Evolutionary conservation across 2,888 invertebrate species (phyloP), one percentile per base, ranked within the genome.

Genomic region (Eurytoma adleriae): DNA sequence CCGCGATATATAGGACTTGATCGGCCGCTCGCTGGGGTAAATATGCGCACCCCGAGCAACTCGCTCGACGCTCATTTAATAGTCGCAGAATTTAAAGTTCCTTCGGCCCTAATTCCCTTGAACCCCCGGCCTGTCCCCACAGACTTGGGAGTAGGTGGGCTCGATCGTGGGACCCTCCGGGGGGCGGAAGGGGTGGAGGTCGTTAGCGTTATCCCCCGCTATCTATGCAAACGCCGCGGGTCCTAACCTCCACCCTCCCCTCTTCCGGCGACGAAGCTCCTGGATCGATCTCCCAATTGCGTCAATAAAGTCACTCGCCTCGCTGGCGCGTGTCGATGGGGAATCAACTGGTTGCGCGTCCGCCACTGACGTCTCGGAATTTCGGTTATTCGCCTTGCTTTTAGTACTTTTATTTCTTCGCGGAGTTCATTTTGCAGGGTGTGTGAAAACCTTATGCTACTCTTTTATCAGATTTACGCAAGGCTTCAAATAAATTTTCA

Each of bases 151-250:
- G n/a, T 27, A n/a, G n/a, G n/a, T 30, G n/a, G 7, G 30, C 30
- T 0, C 27, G 12, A 18, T 4, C 18, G 1, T 7, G 20, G 24
- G 20, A 12, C 24, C 18, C 18, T 24, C 24, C 62, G 62, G 30
- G 62, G 27, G 16, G 62, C 27, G 7, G 30, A n/a, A 30, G 62
- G 57, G 61, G 56, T 27, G 48, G 14, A 71, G 54, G 52, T 79
- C 70, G 70, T 75, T 75, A 79, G 66, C 70, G 70, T 71, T 79
- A 70, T 79, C 66, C 66, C 30, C n/a, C 79, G 57, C 79, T 71
- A 75, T 79, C 66, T 71, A 70, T 79, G 75, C 75, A 79, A 75
- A 67, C 70, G 57, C 62, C 62, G 18, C 7, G 14, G 27, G 24
- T 27, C 27, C n/a, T 62, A 59, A 27, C 24, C 30, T 18, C 24